Evolutionary conservation across 2,113 vertebrate species (phyloP).

Genomic region (Leptobrachium ailaonicum): DNA sequence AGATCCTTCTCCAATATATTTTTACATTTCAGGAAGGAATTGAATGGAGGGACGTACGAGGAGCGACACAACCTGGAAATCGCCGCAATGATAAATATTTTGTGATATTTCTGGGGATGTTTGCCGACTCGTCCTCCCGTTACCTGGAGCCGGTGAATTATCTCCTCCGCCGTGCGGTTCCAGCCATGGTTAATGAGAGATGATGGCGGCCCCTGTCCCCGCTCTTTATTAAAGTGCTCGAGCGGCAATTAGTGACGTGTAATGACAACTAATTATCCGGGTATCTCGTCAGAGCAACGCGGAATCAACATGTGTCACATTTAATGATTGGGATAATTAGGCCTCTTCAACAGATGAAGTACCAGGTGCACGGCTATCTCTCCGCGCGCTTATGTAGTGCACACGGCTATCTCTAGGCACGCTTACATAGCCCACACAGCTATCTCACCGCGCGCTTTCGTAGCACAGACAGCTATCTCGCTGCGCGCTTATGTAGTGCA

Average conservation of each 20-base stretch:
- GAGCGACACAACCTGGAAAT: no score
- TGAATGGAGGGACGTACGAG: no score
- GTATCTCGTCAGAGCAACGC: slow-evolving; percentile 33
- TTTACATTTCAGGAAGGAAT: no score
- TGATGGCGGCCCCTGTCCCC: neutral
- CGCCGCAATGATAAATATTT: no score
- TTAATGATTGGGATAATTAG: slow-evolving; percentile 40
- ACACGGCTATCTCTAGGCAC: neutral
- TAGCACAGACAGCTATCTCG: no score
- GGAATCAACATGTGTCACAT: slow-evolving; percentile 39
- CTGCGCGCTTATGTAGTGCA: neutral
- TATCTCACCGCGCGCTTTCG: neutral
- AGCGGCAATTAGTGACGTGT: slow-evolving; percentile 34
- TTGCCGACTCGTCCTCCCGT: no score
- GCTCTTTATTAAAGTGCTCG: slow-evolving; percentile 29
- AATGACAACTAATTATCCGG: slow-evolving; percentile 42
- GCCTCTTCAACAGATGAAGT: slow-evolving; percentile 17
- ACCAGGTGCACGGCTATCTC: slow-evolving; percentile 21
- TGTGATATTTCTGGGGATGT: no score
- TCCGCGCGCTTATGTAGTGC: neutral
- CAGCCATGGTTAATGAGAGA: neutral
- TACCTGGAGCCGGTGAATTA: no score
- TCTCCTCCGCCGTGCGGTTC: no score
- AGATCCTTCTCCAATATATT: no score
- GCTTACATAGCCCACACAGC: neutral